phyloP scores from a whole-genome alignment of 2,113 vertebrate species.

The Lontra canadensis region DNA sequence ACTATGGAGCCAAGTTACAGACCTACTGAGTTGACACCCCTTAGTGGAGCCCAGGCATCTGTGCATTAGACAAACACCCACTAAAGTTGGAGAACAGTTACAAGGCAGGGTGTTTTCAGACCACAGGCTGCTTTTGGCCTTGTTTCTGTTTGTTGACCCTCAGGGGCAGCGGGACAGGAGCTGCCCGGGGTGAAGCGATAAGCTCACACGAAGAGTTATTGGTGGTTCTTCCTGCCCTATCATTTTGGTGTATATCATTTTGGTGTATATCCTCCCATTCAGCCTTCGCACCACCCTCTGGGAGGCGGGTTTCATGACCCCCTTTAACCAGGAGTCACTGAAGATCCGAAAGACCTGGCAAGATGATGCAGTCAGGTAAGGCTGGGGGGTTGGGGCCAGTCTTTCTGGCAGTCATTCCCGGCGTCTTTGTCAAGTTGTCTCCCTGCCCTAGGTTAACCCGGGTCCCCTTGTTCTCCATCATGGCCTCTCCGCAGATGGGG shows the following conservation, averaged over 20 bases:
- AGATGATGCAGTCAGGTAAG: neutral
- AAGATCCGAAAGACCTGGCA: neutral
- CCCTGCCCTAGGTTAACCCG: neutral
- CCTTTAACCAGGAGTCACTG: neutral
- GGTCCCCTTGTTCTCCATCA: neutral
- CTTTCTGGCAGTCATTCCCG: accelerated
- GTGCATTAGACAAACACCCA: neutral
- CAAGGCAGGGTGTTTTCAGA: neutral
- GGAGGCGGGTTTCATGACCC: neutral
- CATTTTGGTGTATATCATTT: too few species aligned
- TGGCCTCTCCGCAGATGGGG: neutral
- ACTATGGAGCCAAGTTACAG: neutral
- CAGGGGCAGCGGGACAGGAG: neutral
- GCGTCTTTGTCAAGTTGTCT: neutral
- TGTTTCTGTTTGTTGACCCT: neutral
- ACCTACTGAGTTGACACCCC: neutral
- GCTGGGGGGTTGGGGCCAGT: neutral
- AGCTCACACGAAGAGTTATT: too few species aligned
- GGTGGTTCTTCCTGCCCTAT: neutral
- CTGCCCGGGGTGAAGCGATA: neutral
- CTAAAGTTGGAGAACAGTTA: neutral
- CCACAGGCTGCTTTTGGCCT: neutral
- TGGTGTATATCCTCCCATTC: accelerated
- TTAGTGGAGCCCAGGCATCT: too few species aligned
- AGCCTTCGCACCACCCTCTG: neutral